Evolutionary conservation across 2,113 vertebrate genomes (phyloP).

Genomic region (Chionis minor): DNA sequence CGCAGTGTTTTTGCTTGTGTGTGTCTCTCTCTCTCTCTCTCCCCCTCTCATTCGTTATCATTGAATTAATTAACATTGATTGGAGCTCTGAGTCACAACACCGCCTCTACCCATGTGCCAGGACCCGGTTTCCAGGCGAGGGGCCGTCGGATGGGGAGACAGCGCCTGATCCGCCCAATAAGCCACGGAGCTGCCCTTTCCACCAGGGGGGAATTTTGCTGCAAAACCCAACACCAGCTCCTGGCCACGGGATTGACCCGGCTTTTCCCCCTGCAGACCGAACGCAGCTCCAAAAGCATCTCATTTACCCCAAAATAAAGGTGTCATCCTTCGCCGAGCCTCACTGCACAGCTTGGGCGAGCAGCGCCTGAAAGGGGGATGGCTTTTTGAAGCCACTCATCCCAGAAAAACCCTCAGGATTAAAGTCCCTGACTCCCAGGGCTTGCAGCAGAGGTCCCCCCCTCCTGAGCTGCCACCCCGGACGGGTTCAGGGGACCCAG

Average conservation of each 20-base stretch:
- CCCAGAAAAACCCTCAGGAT: background rate
- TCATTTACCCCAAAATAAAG: background rate
- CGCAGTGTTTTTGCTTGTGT: background rate
- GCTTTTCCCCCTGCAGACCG: background rate
- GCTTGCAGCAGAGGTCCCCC: background rate
- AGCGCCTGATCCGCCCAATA: fast-evolving
- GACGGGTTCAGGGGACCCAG: fast-evolving
- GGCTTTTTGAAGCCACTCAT: background rate
- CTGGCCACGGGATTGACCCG: fast-evolving
- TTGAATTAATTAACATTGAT: slow-evolving; percentile 58
- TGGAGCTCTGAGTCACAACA: slow-evolving; percentile 53
- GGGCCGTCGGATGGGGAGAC: background rate
- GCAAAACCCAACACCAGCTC: background rate
- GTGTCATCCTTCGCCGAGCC: fast-evolving
- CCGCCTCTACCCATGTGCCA: background rate
- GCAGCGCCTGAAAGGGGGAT: fast-evolving
- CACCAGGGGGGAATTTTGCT: background rate
- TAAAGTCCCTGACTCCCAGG: background rate
- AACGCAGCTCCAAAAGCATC: background rate
- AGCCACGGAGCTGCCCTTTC: background rate
- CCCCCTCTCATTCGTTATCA: background rate
- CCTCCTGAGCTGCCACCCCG: fast-evolving
- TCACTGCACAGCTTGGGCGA: fast-evolving
- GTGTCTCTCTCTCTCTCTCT: background rate
- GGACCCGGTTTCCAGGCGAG: background rate